Evolutionary conservation across 2,113 vertebrate species (phyloP).

Genomic region (Macquaria australasica): DNA sequence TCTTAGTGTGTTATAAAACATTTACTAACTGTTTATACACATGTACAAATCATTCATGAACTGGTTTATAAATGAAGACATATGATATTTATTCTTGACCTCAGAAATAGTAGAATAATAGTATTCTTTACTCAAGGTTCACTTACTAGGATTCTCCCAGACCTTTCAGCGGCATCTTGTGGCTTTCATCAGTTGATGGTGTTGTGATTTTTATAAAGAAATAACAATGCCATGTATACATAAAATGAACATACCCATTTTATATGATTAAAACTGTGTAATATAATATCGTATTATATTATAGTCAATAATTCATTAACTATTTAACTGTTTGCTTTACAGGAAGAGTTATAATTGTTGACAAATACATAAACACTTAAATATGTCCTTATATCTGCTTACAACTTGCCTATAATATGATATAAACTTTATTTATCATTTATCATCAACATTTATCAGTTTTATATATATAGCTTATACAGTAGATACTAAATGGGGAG

Average conservation of each 20-base stretch:
- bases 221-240: neutral
- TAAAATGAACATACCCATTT: neutral
- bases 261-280: neutral
- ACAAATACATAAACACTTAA: neutral
- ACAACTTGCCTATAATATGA: neutral
- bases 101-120: no score
- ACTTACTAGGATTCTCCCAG: neutral
- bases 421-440: no score
- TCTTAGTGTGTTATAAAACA: no score
- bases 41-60: neutral
- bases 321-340: no score
- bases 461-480: neutral
- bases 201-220: no score
- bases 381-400: neutral
- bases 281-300: neutral
- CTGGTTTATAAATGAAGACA: neutral
- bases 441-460: neutral
- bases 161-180: neutral
- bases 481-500: neutral
- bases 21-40: no score
- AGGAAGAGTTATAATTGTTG: neutral
- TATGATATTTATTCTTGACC: no score
- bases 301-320: neutral
- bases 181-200: neutral
- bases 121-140: no score